phyloP scores from a whole-genome alignment of 2,797 vertebrate species.

The Lacerta viridis region DNA sequence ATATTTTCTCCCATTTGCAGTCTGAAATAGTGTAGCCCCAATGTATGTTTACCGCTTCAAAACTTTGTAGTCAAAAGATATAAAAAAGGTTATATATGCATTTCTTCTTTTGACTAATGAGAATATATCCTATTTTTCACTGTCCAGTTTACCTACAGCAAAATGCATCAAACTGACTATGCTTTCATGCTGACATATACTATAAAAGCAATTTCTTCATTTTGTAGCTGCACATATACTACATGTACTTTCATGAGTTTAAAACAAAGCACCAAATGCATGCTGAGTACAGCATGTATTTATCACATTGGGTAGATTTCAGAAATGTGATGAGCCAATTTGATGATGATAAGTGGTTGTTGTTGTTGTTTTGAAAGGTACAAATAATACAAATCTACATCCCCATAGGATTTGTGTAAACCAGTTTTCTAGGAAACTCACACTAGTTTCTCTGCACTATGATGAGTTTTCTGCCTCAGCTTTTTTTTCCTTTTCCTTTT shows the following conservation, averaged over 20 bases:
- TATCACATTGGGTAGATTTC: too few species aligned
- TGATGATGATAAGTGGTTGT: too few species aligned
- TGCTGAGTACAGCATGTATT: not conserved
- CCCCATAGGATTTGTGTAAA: too few species aligned
- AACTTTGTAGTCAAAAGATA: not conserved
- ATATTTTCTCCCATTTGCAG: not conserved
- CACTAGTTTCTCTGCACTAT: not conserved
- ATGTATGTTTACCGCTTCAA: slow-evolving; percentile 1
- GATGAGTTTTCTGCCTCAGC: not conserved
- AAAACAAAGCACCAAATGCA: not conserved
- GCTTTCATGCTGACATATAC: not conserved
- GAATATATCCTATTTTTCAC: not conserved
- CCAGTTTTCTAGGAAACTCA: not conserved
- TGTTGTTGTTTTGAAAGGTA: too few species aligned
- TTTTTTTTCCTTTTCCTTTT: too few species aligned
- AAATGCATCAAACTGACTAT: not conserved
- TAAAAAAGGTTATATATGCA: not conserved
- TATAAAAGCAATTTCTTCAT: not conserved
- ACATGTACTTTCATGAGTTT: not conserved
- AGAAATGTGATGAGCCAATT: too few species aligned
- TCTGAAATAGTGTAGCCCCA: not conserved
- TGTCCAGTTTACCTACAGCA: not conserved
- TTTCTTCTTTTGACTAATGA: not conserved
- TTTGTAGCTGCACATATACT: not conserved
- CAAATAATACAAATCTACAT: too few species aligned